A percentile compares a stretch with the other conserved stretches of the same genome.
Evolutionary conservation across 2,797 vertebrate species (phyloP).

Genomic region (Amblyraja radiata): DNA sequence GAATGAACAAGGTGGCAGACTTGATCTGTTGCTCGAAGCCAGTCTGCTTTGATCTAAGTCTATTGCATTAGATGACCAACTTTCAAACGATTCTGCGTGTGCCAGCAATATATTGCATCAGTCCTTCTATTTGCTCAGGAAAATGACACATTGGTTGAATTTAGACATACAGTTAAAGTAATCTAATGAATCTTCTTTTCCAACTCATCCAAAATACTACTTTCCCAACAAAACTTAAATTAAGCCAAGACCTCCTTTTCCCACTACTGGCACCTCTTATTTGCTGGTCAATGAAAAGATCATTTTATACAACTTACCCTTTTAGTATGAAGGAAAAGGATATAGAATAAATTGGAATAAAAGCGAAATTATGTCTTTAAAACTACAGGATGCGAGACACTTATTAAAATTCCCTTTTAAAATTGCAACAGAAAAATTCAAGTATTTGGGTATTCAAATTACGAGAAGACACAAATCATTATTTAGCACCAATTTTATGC

Average conservation of each 20-base stretch:
- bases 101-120: background rate
- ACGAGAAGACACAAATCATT: too few relatives aligned
- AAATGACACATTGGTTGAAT: background rate
- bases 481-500: too few relatives aligned
- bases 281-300: background rate
- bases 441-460: too few relatives aligned
- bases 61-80: background rate
- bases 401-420: too few relatives aligned
- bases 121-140: background rate
- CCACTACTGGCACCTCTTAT: background rate
- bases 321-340: background rate
- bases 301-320: background rate
- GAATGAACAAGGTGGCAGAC: background rate
- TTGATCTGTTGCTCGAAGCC: background rate
- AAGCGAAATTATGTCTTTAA: too few relatives aligned
- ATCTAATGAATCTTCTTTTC: background rate
- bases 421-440: too few relatives aligned
- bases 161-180: background rate
- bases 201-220: too few relatives aligned
- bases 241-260: background rate
- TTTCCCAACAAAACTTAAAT: background rate
- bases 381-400: too few relatives aligned
- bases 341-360: too few relatives aligned
- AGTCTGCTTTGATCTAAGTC: background rate
- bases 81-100: background rate